phyloP scores from a whole-genome alignment of 2,888 invertebrate species.

The Cosmia pyralina region DNA sequence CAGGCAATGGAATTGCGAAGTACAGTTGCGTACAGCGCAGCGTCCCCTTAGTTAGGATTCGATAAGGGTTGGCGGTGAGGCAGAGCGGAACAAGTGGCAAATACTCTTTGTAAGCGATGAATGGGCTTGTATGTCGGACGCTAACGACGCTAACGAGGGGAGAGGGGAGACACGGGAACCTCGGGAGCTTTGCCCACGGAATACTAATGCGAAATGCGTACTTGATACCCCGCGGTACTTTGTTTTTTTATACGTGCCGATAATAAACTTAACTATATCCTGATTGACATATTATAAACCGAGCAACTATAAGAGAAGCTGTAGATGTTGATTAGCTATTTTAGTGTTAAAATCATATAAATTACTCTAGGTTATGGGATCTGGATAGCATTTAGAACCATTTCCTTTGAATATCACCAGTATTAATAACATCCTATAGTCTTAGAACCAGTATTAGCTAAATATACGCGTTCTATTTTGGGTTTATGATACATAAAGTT shows the following conservation, averaged over 20 bases:
- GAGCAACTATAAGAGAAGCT: not conserved
- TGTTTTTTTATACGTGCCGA: slow-evolving; percentile 28
- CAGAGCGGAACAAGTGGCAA: slow-evolving; percentile 82
- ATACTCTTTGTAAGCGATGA: slow-evolving; percentile 73
- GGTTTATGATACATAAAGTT: slow-evolving; percentile 29
- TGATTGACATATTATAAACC: slow-evolving; percentile 6
- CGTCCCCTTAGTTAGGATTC: slow-evolving; percentile 57
- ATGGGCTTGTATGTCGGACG: slow-evolving; percentile 65
- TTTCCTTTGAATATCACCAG: slow-evolving; percentile 31
- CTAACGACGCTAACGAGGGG: slow-evolving; percentile 50
- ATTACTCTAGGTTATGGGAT: not conserved
- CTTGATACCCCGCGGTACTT: slow-evolving; percentile 27
- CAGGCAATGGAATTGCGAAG: slow-evolving; percentile 34
- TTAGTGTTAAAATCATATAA: slow-evolving; percentile 17
- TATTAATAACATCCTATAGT: slow-evolving; percentile 10
- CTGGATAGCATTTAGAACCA: slow-evolving; percentile 18
- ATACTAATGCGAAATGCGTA: slow-evolving; percentile 51
- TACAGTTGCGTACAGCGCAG: slow-evolving; percentile 44
- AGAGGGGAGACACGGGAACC: slow-evolving; percentile 45
- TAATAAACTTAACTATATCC: not conserved
- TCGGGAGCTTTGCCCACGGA: slow-evolving; percentile 33
- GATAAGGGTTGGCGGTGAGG: slow-evolving; percentile 70
- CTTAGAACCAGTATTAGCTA: slow-evolving; percentile 22
- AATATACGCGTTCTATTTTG: slow-evolving; percentile 33
- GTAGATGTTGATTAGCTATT: slow-evolving; percentile 9